Conservation (phyloP, 1,140 invertebrate genomes). For the Lepeophtheirus salmonis region DNA sequence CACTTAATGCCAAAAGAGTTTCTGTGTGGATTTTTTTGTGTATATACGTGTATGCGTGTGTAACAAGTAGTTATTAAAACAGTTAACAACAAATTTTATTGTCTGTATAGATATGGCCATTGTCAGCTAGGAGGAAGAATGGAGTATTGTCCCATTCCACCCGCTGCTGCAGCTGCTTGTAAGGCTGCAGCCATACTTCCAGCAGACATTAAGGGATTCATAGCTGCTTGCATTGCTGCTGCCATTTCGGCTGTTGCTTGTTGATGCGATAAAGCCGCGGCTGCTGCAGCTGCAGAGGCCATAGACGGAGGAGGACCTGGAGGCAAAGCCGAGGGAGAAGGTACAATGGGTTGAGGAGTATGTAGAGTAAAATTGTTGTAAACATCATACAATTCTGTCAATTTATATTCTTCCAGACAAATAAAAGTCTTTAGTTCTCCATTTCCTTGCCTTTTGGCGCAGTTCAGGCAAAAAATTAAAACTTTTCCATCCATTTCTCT, state of each 20-base stretch:
- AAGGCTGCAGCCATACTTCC: not conserved
- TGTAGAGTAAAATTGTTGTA: slow-evolving; percentile 64
- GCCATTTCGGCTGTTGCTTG: not conserved
- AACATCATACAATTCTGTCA: slow-evolving; percentile 70
- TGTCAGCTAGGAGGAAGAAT: not conserved
- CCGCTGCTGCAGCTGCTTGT: not conserved
- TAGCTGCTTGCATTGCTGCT: not conserved
- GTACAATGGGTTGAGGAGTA: not conserved
- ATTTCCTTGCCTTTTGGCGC: slow-evolving; percentile 70
- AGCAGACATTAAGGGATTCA: not conserved
- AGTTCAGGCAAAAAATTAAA: slow-evolving; percentile 93
- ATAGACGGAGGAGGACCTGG: no score
- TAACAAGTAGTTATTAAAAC: no score
- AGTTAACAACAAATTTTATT: not conserved
- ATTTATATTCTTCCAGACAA: slow-evolving; percentile 81
- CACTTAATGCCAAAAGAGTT: no score
- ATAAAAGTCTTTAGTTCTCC: slow-evolving; percentile 72
- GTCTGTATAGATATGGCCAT: not conserved
- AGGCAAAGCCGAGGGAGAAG: not conserved
- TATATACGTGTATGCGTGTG: no score
- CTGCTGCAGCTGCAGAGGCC: not conserved
- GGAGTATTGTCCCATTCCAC: not conserved
- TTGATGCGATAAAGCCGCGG: no score
- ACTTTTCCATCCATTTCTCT: slow-evolving; percentile 57
- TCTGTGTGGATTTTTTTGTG: no score